phyloP scores from a whole-genome alignment of 2,113 vertebrate genomes.

The Oryctolagus cuniculus region DNA sequence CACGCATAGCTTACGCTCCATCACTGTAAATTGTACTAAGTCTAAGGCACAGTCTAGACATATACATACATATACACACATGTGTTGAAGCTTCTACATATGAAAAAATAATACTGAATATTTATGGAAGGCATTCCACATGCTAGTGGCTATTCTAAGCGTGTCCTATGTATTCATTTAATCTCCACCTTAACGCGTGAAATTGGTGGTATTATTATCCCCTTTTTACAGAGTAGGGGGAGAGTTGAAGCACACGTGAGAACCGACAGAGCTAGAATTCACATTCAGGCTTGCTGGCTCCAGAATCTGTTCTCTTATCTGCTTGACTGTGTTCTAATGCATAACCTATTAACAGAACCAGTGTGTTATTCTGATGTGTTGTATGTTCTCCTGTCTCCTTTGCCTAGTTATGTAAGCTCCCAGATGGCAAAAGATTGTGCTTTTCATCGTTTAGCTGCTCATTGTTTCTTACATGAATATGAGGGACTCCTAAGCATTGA shows the following conservation, averaged over 20 bases:
- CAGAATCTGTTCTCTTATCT: not conserved
- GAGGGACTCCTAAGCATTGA: not conserved
- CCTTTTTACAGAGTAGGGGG: not conserved
- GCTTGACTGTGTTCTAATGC: not conserved
- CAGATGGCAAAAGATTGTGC: not conserved
- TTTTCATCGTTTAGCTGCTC: not conserved
- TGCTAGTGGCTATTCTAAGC: not conserved
- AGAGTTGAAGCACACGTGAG: not conserved
- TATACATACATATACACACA: not conserved
- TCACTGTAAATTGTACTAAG: not conserved
- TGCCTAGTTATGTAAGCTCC: constrained; percentile 16
- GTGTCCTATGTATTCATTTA: not conserved
- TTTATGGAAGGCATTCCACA: not conserved
- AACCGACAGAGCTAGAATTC: not conserved
- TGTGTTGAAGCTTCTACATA: not conserved
- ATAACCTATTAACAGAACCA: not conserved
- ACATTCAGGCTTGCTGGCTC: not conserved
- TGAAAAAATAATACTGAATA: constrained; percentile 51
- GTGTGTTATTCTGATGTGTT: not conserved
- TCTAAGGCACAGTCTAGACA: not conserved
- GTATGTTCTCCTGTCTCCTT: not conserved
- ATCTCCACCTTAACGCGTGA: not conserved
- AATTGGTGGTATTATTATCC: not conserved
- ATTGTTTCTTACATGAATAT: not conserved
- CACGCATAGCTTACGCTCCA: not conserved